These are phyloP conservation scores for Ptilodon capucinus DNA, from an alignment of 2,888 invertebrate species.

Conservation along the genomic window DNA sequence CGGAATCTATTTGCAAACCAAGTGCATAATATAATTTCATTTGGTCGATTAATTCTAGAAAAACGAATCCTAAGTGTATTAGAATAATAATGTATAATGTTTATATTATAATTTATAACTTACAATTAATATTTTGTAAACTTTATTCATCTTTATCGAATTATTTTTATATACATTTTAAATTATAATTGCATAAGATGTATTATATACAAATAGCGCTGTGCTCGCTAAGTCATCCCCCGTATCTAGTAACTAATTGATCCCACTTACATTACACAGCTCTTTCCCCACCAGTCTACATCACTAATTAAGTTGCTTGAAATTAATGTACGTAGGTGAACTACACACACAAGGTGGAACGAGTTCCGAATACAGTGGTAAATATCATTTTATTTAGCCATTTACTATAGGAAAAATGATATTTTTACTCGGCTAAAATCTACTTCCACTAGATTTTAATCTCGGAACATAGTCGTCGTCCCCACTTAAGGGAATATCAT, in stretches of 20 bases:
- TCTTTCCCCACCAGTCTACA: constrained; percentile 56
- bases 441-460: constrained; percentile 88
- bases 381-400: constrained; percentile 12
- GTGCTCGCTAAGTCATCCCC: constrained; percentile 49
- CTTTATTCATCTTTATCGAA: constrained; percentile 10
- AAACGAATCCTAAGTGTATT: constrained; percentile 20
- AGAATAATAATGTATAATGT: background rate
- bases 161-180: constrained; percentile 23
- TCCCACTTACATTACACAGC: constrained; percentile 77
- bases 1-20: constrained; percentile 22
- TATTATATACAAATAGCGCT: constrained; percentile 54
- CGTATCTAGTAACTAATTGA: constrained; percentile 76
- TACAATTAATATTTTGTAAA: constrained; percentile 22
- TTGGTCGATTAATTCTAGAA: constrained; percentile 33
- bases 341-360: constrained; percentile 56
- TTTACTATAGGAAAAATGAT: constrained; percentile 19
- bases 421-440: constrained; percentile 21
- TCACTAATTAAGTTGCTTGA: constrained; percentile 32
- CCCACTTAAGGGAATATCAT: constrained; percentile 98
- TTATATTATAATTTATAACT: constrained; percentile 27
- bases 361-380: constrained; percentile 45
- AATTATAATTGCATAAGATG: constrained; percentile 42
- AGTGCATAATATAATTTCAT: constrained; percentile 20
- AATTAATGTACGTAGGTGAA: constrained; percentile 18
- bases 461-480: constrained; percentile 91